Percentiles rank a stretch among this genome's conserved stretches.
Evolutionary conservation across 2,797 vertebrate species (phyloP).

Genomic region (Nothura maculosa): DNA sequence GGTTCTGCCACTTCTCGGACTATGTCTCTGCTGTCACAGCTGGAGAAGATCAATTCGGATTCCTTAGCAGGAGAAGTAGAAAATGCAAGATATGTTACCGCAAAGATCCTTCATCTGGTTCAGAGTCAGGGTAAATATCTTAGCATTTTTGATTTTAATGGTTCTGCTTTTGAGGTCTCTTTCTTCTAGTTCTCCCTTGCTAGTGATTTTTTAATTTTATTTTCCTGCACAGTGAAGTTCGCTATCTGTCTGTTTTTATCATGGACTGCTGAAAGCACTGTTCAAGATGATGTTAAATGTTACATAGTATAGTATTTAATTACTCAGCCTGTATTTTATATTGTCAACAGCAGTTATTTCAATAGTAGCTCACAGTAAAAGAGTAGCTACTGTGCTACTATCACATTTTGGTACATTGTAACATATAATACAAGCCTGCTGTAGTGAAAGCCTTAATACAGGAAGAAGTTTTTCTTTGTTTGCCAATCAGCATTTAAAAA

Average conservation of each 20-base stretch:
- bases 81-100: conserved; percentile 89
- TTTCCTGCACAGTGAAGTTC: neutral
- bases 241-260: neutral
- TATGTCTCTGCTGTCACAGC: conserved; percentile 89
- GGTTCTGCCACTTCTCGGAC: conserved; percentile 91
- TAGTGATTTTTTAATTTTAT: neutral
- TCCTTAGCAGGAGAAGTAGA: conserved; percentile 84
- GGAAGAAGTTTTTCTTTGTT: neutral
- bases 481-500: neutral
- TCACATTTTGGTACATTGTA: neutral
- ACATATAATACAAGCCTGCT: neutral
- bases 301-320: neutral
- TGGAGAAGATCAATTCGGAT: conserved; percentile 91
- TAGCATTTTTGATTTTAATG: neutral
- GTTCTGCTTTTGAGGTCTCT: neutral
- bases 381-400: neutral
- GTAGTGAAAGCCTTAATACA: neutral
- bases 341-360: neutral
- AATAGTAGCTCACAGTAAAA: neutral
- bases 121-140: conserved; percentile 92
- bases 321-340: neutral
- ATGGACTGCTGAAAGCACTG: neutral
- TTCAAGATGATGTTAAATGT: neutral
- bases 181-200: neutral
- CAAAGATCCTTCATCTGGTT: conserved; percentile 95